These are phyloP conservation scores for Toxonevra muliebris DNA, from an alignment of 2,888 invertebrate species.

Conservation along the genomic window DNA sequence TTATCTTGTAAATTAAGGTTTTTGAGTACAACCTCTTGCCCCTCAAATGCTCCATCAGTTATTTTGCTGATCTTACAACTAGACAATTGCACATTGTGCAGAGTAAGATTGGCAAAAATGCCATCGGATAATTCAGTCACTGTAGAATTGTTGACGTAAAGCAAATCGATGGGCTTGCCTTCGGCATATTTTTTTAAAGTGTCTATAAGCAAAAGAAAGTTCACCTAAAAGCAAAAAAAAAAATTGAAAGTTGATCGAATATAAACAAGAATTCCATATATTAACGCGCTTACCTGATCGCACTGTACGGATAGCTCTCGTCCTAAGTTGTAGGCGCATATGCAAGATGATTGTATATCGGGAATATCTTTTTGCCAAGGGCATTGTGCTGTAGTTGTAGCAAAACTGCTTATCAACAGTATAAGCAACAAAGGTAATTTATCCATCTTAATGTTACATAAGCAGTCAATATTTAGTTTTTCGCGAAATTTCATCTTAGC, in stretches of 20 bases:
- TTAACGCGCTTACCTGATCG: slow-evolving; percentile 71
- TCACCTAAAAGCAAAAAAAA: slow-evolving; percentile 67
- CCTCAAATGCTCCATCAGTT: slow-evolving; percentile 79
- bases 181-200: slow-evolving; percentile 77
- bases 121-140: slow-evolving; percentile 74
- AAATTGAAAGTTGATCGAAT: neutral
- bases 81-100: slow-evolving; percentile 86
- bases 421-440: slow-evolving; percentile 37
- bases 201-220: slow-evolving; percentile 77
- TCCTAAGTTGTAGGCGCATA: slow-evolving; percentile 87
- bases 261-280: neutral
- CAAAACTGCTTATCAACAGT: slow-evolving; percentile 29
- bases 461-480: slow-evolving; percentile 26
- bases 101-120: slow-evolving; percentile 74
- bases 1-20: slow-evolving; percentile 89
- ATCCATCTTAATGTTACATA: slow-evolving; percentile 38
- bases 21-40: slow-evolving; percentile 81
- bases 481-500: slow-evolving; percentile 47
- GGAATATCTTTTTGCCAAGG: slow-evolving; percentile 83
- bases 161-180: slow-evolving; percentile 78
- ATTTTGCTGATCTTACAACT: slow-evolving; percentile 80
- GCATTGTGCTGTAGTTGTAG: slow-evolving; percentile 71
- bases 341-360: slow-evolving; percentile 83
- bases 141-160: slow-evolving; percentile 90
- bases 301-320: slow-evolving; percentile 89